Conservation (phyloP, 2,113 vertebrate genomes). For the Eonycteris spelaea region DNA sequence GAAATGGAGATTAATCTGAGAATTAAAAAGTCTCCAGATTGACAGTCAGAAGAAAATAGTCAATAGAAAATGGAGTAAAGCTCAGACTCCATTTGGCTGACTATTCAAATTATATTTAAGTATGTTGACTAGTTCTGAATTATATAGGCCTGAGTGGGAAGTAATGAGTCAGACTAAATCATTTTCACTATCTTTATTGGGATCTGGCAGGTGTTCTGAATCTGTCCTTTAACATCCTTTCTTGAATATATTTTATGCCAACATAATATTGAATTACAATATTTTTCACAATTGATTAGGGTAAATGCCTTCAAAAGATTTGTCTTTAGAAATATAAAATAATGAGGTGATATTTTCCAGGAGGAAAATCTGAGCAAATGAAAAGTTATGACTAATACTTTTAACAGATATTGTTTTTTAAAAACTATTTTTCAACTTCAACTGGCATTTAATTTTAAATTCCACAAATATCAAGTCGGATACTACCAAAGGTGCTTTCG, state of each 20-base stretch:
- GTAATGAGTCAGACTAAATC: neutral
- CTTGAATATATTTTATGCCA: conserved; percentile 39
- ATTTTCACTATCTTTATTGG: conserved; percentile 24
- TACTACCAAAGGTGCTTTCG: neutral
- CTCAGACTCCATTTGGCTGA: neutral
- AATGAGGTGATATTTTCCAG: conserved; percentile 34
- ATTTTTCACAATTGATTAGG: conserved; percentile 31
- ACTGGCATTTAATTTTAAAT: conserved; percentile 33
- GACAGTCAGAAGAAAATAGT: neutral
- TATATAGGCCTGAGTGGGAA: neutral
- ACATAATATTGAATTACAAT: neutral
- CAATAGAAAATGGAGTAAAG: neutral
- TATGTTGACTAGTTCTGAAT: neutral
- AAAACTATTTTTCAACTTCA: conserved; percentile 45
- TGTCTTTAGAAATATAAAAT: conserved; percentile 52
- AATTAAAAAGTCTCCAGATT: neutral
- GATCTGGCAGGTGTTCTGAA: neutral
- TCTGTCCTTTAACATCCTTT: conserved; percentile 49
- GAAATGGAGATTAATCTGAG: neutral
- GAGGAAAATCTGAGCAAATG: conserved; percentile 18
- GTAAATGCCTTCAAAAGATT: neutral
- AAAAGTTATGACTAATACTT: conserved; percentile 34
- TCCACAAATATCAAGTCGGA: conserved; percentile 10
- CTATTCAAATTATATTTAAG: neutral
- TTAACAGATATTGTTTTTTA: conserved; percentile 10